Evolutionary conservation across 1,140 invertebrate genomes (phyloP), one percentile per base, ranked within the genome.

Genomic region (Heliconius eleuchia): DNA sequence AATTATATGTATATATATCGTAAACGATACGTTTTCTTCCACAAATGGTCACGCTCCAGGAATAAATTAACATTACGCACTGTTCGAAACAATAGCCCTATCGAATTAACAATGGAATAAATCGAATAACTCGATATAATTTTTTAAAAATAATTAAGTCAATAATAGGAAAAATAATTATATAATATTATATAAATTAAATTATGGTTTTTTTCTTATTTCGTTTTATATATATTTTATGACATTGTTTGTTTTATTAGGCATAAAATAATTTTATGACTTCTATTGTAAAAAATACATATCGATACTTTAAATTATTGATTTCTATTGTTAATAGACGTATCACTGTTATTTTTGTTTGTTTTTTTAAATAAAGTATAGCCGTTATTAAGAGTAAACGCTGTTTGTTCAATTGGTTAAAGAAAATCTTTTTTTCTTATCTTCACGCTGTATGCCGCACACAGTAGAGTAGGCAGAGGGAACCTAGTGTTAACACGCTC

Each of bases 81-180:
- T 72, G 13, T 30, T 71, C 27, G 9, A 50, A 80, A 80, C 79
- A 80, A 80, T 80, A 46, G 75, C 42, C 75, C 73, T 77, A 42
- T 73, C 71, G 16, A 80, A 80, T 77, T 30, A 77, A 80, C 79
- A 80, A 80, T 80, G 46, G 72, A 79, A 71, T 42, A 79, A 71
- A 66, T 70, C 46, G 72, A 79, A 71, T 42, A 79, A 74, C n/a
- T 70, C 46, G 13, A 71, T 77, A 50, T 23, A 74, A 37, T 74
- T 74, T 5, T 34, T 77, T 77, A n/a, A 30, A 60, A 72, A 76
- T 71, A 79, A 75, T 72, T 66, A 66, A 76, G 27, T 72, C 37
- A 34, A 71, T 71, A 42, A 34, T 34, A 71, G 18, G 55, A 42
- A 70, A 60, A 42, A 66, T 76, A 76, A 76, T 70, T 37, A 66